phyloP scores from a whole-genome alignment of 1,140 invertebrate genomes.

The Listronotus oregonensis region DNA sequence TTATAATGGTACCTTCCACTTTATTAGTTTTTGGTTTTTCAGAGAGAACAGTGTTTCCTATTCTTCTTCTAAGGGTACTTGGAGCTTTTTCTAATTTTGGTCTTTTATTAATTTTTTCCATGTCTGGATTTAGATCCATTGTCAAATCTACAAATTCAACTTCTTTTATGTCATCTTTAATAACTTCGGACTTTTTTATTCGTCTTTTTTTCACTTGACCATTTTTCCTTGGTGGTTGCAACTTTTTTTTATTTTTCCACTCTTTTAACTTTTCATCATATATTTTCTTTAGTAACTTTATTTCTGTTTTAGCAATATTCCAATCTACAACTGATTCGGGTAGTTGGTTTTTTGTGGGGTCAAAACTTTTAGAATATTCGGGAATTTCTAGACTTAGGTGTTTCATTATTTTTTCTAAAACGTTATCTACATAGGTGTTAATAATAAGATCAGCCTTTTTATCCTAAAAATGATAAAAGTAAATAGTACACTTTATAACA shows the following conservation, averaged over 20 bases:
- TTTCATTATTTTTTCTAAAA: conserved; percentile 78
- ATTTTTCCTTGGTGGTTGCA: too few relatives aligned
- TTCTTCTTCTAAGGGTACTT: too few relatives aligned
- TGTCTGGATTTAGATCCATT: too few relatives aligned
- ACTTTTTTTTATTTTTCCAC: background rate
- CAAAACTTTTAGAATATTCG: conserved; percentile 67
- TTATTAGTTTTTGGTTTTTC: too few relatives aligned
- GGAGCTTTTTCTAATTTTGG: too few relatives aligned
- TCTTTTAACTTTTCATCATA: conserved; percentile 42
- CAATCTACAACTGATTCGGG: conserved; percentile 64
- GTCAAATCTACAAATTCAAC: too few relatives aligned
- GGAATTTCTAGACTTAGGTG: conserved; percentile 73
- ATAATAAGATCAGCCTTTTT: conserved; percentile 90
- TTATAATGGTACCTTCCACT: too few relatives aligned
- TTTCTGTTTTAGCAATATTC: conserved; percentile 63
- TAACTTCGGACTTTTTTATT: too few relatives aligned
- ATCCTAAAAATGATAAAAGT: conserved; percentile 67
- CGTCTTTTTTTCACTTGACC: background rate
- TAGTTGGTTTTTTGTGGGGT: conserved; percentile 69
- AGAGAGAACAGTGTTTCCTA: too few relatives aligned
- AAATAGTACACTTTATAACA: background rate
- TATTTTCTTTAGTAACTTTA: conserved; percentile 59
- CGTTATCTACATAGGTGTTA: conserved; percentile 86
- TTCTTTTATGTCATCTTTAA: too few relatives aligned
- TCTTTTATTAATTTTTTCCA: too few relatives aligned